phyloP scores from a whole-genome alignment of 2,888 invertebrate genomes.

The Craniophora ligustri region DNA sequence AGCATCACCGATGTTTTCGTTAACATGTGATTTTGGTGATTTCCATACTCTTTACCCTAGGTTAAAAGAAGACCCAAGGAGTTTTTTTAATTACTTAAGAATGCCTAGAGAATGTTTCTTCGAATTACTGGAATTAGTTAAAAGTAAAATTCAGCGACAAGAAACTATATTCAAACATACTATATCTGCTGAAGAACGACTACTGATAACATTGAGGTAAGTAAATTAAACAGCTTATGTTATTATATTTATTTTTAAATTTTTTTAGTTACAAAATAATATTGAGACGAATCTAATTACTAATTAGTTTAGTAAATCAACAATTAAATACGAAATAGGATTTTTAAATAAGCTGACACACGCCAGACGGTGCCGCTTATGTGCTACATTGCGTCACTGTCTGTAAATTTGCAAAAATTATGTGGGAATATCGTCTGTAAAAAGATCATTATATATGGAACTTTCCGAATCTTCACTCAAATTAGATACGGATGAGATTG shows the following conservation, averaged over 20 bases:
- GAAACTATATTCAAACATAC: slow-evolving; percentile 7
- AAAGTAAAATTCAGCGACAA: slow-evolving; percentile 24
- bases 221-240: slow-evolving; percentile 10
- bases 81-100: slow-evolving; percentile 18
- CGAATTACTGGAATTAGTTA: slow-evolving; percentile 5
- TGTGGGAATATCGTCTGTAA: slow-evolving; percentile 9
- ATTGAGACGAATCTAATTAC: neutral
- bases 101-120: slow-evolving; percentile 11
- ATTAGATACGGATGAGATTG: slow-evolving; percentile 9
- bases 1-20: slow-evolving; percentile 11
- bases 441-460: slow-evolving; percentile 9
- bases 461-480: neutral
- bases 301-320: too few relatives aligned
- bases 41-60: slow-evolving; percentile 33
- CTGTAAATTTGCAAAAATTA: slow-evolving; percentile 5
- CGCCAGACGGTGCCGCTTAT: too few relatives aligned
- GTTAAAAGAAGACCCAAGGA: slow-evolving; percentile 21
- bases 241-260: slow-evolving; percentile 3
- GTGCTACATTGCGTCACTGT: slow-evolving; percentile 3
- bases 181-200: slow-evolving; percentile 11
- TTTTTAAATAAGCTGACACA: too few relatives aligned
- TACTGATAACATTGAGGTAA: slow-evolving; percentile 8
- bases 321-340: too few relatives aligned
- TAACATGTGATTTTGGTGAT: slow-evolving; percentile 21
- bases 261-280: slow-evolving; percentile 7